phyloP scores from a whole-genome alignment of 2,113 vertebrate species.

The Oryzias melastigma region DNA sequence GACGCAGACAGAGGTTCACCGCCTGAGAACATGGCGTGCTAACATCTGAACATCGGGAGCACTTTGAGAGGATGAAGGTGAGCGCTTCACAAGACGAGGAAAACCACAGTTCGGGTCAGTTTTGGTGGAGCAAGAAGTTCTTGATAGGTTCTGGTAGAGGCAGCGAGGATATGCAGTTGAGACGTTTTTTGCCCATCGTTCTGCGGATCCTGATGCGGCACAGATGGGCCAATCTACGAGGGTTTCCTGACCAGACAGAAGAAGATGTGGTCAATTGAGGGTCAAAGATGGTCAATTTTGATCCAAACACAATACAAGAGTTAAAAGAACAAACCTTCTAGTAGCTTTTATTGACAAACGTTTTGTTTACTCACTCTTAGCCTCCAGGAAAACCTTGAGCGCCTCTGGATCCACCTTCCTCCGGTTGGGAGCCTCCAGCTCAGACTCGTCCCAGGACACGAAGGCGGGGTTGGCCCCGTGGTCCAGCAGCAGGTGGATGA shows the following conservation, averaged over 20 bases:
- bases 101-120: slow-evolving; percentile 34
- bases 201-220: slow-evolving; percentile 87
- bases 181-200: slow-evolving; percentile 83
- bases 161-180: slow-evolving; percentile 79
- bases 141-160: slow-evolving; percentile 86
- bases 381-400: slow-evolving; percentile 82
- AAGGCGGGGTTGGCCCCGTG: slow-evolving; percentile 87
- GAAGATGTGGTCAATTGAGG: no score
- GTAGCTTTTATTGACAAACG: no score
- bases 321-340: no score
- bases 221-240: slow-evolving; percentile 80
- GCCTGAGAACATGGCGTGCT: slow-evolving; percentile 9
- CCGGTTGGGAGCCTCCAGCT: slow-evolving; percentile 72
- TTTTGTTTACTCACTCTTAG: slow-evolving; percentile 79
- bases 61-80: slow-evolving; percentile 8
- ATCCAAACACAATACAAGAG: no score
- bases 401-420: slow-evolving; percentile 86
- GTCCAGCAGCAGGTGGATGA: slow-evolving; percentile 85
- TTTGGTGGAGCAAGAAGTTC: slow-evolving; percentile 83
- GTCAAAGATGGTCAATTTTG: no score
- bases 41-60: slow-evolving; percentile 13
- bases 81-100: slow-evolving; percentile 7
- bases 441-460: slow-evolving; percentile 80
- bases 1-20: slow-evolving; percentile 21
- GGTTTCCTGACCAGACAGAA: slow-evolving; percentile 67